phyloP scores from a whole-genome alignment of 2,888 invertebrate genomes.

The Myathropa florea region DNA sequence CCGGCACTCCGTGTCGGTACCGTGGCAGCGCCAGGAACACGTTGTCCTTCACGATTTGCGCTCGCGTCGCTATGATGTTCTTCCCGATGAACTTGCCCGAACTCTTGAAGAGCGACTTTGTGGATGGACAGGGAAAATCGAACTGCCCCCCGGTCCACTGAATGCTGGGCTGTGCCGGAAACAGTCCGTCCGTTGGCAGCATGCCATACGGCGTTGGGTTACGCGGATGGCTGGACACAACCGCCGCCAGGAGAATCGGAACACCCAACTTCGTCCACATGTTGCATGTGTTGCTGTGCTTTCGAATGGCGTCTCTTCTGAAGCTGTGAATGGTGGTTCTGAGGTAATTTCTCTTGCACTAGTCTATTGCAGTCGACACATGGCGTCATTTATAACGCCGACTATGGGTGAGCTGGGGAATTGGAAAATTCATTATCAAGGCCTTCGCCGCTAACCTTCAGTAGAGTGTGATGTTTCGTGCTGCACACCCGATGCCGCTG shows the following conservation, averaged over 20 bases:
- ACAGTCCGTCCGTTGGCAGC: constrained; percentile 74
- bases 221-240: constrained; percentile 33
- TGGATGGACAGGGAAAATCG: constrained; percentile 82
- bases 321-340: neutral
- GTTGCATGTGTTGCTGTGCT: constrained; percentile 33
- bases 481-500: neutral
- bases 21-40: constrained; percentile 83
- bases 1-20: constrained; percentile 84
- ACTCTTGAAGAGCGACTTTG: constrained; percentile 82
- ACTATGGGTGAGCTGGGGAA: neutral
- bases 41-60: constrained; percentile 83
- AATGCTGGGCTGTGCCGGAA: constrained; percentile 73
- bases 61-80: constrained; percentile 84
- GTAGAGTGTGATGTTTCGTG: constrained; percentile 11
- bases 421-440: constrained; percentile 39
- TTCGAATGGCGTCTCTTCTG: neutral
- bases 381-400: constrained; percentile 48
- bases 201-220: constrained; percentile 74
- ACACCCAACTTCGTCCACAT: constrained; percentile 61
- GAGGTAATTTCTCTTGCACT: constrained; percentile 39
- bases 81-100: constrained; percentile 83
- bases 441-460: constrained; percentile 10
- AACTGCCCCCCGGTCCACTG: constrained; percentile 81
- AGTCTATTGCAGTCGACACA: constrained; percentile 3
- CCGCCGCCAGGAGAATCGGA: constrained; percentile 45